phyloP scores from a whole-genome alignment of 2,888 invertebrate species.

The Watsonalla binaria region DNA sequence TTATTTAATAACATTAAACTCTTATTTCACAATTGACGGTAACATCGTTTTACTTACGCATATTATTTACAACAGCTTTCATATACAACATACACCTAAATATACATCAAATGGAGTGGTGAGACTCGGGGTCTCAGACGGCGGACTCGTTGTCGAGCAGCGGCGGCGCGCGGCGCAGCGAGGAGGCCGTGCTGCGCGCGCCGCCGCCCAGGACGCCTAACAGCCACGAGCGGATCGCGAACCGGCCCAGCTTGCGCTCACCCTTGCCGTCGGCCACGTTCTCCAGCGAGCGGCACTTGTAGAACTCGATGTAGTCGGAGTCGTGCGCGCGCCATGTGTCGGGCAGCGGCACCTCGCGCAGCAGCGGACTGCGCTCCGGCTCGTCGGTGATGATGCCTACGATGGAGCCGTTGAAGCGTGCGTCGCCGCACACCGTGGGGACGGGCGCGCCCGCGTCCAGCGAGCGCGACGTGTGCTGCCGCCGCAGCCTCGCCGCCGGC shows the following conservation, averaged over 20 bases:
- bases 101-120: constrained; percentile 10
- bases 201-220: constrained; percentile 86
- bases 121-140: constrained; percentile 41
- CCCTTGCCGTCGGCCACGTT: constrained; percentile 73
- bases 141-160: constrained; percentile 71
- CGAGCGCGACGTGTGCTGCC: constrained; percentile 53
- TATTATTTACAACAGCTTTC: constrained; percentile 74
- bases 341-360: constrained; percentile 58
- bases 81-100: constrained; percentile 54
- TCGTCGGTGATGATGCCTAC: constrained; percentile 58
- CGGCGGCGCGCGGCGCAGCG: constrained; percentile 64
- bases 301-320: constrained; percentile 69
- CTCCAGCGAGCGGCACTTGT: constrained; percentile 89
- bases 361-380: constrained; percentile 67
- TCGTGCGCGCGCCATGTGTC: constrained; percentile 62
- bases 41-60: constrained; percentile 78
- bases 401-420: constrained; percentile 66
- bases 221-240: constrained; percentile 85
- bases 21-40: constrained; percentile 79
- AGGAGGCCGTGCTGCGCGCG: constrained; percentile 80
- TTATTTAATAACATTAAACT: constrained; percentile 79
- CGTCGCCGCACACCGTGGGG: constrained; percentile 56
- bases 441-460: constrained; percentile 52
- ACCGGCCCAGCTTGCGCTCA: constrained; percentile 80
- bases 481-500: constrained; percentile 33